These are phyloP conservation scores for Stictonetta naevosa DNA, from an alignment of 2,113 vertebrate genomes.

Conservation along the genomic window DNA sequence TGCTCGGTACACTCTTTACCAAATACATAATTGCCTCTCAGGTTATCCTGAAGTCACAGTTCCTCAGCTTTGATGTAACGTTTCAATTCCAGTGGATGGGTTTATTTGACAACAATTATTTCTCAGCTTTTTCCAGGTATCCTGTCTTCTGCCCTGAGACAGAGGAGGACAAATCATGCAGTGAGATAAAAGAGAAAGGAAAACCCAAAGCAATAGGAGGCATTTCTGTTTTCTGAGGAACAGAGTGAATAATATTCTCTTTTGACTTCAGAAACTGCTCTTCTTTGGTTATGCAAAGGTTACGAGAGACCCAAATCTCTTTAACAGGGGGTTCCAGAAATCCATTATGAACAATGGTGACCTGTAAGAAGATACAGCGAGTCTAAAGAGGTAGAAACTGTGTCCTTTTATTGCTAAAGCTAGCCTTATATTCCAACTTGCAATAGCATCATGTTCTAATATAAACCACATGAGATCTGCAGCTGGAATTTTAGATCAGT, in stretches of 20 bases:
- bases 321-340: slow-evolving; percentile 3
- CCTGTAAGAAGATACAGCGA: slow-evolving; percentile 9
- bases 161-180: not conserved
- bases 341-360: not conserved
- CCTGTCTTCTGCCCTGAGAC: not conserved
- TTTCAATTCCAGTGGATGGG: not conserved
- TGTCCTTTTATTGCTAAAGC: not conserved
- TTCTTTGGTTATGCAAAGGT: not conserved
- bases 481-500: slow-evolving; percentile 31
- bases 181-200: not conserved
- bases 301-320: not conserved
- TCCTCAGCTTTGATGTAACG: not conserved
- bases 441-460: slow-evolving; percentile 21
- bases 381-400: slow-evolving; percentile 15
- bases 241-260: not conserved
- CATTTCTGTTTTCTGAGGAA: not conserved
- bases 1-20: not conserved
- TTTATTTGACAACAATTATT: not conserved
- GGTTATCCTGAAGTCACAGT: not conserved
- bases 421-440: not conserved
- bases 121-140: not conserved
- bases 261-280: not conserved
- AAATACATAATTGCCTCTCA: not conserved
- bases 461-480: slow-evolving; percentile 3
- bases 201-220: not conserved